These are phyloP conservation scores for Rhopalosiphum nymphaeae DNA, from an alignment of 2,888 invertebrate species.

Conservation along the genomic window DNA sequence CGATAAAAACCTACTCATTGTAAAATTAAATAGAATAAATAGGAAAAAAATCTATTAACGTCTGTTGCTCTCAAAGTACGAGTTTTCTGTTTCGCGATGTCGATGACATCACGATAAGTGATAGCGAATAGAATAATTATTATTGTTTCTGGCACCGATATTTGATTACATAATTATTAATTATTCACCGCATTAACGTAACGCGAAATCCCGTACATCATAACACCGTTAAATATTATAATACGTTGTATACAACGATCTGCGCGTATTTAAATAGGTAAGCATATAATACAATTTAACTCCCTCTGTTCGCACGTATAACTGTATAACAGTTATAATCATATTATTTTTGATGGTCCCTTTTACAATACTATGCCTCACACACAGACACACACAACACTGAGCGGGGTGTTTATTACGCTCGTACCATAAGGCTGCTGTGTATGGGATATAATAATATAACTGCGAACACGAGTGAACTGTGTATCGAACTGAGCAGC, in stretches of 20 bases:
- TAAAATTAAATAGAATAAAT: background rate
- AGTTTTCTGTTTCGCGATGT: background rate
- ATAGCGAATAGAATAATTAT: background rate
- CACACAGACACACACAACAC: background rate
- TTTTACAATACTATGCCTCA: conserved; percentile 8
- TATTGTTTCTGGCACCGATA: background rate
- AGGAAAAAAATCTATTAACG: background rate
- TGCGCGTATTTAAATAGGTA: background rate
- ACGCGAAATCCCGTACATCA: background rate
- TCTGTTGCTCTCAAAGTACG: background rate
- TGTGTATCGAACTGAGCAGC: conserved; percentile 7
- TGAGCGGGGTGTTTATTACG: conserved; percentile 50
- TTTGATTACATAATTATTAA: background rate
- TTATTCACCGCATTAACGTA: background rate
- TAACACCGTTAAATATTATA: background rate
- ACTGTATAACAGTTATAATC: conserved; percentile 45
- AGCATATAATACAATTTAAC: conserved; percentile 28
- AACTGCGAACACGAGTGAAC: conserved; percentile 43
- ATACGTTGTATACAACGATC: background rate
- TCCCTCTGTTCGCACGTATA: background rate
- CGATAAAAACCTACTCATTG: background rate
- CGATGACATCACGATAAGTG: background rate
- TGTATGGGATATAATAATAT: background rate
- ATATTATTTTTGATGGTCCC: conserved; percentile 52
- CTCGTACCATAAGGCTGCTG: conserved; percentile 7